Evolutionary conservation across 2,888 invertebrate species (phyloP).

Genomic region (Acholoe squamosa): DNA sequence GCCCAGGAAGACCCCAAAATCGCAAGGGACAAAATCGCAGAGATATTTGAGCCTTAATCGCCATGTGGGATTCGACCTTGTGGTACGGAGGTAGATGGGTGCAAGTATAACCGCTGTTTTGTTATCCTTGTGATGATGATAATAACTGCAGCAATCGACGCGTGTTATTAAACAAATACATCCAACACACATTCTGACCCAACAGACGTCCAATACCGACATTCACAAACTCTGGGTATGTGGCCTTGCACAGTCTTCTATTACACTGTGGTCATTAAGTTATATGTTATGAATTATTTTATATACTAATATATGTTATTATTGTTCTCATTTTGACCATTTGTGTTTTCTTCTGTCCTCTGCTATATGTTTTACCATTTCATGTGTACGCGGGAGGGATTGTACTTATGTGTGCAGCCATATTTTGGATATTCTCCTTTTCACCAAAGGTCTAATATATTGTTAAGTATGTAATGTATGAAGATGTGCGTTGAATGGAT

Average conservation of each 20-base stretch:
- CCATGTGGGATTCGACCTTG: too few species aligned
- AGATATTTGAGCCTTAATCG: too few species aligned
- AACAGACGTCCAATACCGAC: neutral
- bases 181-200: neutral
- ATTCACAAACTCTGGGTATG: neutral
- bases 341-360: neutral
- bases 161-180: constrained; percentile 30
- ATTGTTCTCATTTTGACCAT: neutral
- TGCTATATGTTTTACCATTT: neutral
- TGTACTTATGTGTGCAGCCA: constrained; percentile 23
- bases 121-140: constrained; percentile 6
- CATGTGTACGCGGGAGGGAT: neutral
- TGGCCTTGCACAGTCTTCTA: neutral
- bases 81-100: neutral
- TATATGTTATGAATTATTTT: neutral
- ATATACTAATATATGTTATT: neutral
- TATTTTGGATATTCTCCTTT: constrained; percentile 11
- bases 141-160: neutral
- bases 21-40: too few species aligned
- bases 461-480: neutral
- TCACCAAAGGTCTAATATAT: neutral
- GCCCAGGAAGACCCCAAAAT: too few species aligned
- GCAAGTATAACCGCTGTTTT: neutral
- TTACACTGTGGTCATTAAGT: neutral
- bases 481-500: constrained; percentile 20